A percentile compares a stretch with the other conserved stretches of the same genome.
phyloP scores from a whole-genome alignment of 30 jellyfish, hydroid and myxozoan genomes.

The Chrysaora quinquecirrha region DNA sequence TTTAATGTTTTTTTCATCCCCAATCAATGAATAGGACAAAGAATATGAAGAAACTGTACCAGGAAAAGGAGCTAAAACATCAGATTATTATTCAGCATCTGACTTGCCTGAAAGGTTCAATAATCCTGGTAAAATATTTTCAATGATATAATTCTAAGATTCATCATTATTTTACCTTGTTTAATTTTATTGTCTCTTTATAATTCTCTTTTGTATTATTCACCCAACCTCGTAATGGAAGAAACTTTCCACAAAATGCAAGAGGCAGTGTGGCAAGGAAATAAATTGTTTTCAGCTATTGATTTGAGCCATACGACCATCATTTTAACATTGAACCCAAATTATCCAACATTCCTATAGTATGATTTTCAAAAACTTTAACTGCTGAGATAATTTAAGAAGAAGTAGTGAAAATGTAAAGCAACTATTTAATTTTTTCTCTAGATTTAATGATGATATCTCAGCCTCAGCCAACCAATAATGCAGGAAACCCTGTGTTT shows the following conservation, averaged over 20 bases:
- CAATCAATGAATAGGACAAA: constrained; percentile 22
- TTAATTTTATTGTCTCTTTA: not conserved
- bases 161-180: not conserved
- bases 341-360: no score
- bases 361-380: no score
- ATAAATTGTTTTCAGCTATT: not conserved
- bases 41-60: constrained; percentile 73
- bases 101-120: constrained; percentile 79
- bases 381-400: no score
- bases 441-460: constrained; percentile 45
- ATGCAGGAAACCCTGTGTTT: constrained; percentile 90
- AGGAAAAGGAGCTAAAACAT: constrained; percentile 82
- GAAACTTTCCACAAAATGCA: not conserved
- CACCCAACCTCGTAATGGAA: not conserved
- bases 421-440: not conserved
- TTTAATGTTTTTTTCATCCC: not conserved
- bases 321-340: no score
- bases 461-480: constrained; percentile 36
- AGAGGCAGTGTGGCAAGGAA: not conserved
- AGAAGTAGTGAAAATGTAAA: no score
- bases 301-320: not conserved
- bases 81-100: constrained; percentile 74
- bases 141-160: not conserved
- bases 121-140: constrained; percentile 95
- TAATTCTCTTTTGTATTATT: not conserved